Base-by-base conservation (phyloP, 1,140 invertebrate species). In the Goniozus legneri region DNA sequence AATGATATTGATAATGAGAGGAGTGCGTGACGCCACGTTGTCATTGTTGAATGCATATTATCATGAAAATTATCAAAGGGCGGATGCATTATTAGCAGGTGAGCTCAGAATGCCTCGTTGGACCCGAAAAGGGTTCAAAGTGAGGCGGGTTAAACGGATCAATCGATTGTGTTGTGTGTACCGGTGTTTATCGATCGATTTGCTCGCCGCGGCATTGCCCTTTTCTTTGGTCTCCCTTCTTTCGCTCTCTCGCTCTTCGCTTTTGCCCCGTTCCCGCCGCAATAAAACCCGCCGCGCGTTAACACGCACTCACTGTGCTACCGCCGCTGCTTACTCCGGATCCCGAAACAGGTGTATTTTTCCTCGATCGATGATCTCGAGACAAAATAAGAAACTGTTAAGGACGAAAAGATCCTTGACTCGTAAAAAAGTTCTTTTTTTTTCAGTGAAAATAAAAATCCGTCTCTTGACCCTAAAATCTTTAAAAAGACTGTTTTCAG, bases 51-150 rank as follows among this genome's bases (percentile, higher is more conserved):
- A 10, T 10, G 24, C 24, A 10, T 10, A 27, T 27, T 10, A 27
- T 27, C 4, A 27, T 27, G 24, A 27, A 27, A 27, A 27, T 27
- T 27, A 27, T 27, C 4, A 27, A 27, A 37, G 42, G 34, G 42
- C 41, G 33, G 36, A 35, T 24, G 42, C 34, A 50, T 50, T 50
- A 50, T 50, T 43, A 43, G 44, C 47, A 50, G 47, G 47, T 50
- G 47, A 32, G 41, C 41, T 18, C 15, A 10, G 47, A 34, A 20
- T 44, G 47, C 16, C 19, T 14, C 18, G 18, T 50, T 50, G 20
- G 19, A 45, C n/a, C 34, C 12, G 47, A 32, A 27, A 50, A 50
- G 47, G 47, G 47, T 50, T 38, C 24, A 34, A 31, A 31, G 47
- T 30, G n/a, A n/a, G 36, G 40, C 47, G 40, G 24, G 34, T 44